phyloP scores from a whole-genome alignment of 1,140 invertebrate genomes.

The Lordiphosa mommai region DNA sequence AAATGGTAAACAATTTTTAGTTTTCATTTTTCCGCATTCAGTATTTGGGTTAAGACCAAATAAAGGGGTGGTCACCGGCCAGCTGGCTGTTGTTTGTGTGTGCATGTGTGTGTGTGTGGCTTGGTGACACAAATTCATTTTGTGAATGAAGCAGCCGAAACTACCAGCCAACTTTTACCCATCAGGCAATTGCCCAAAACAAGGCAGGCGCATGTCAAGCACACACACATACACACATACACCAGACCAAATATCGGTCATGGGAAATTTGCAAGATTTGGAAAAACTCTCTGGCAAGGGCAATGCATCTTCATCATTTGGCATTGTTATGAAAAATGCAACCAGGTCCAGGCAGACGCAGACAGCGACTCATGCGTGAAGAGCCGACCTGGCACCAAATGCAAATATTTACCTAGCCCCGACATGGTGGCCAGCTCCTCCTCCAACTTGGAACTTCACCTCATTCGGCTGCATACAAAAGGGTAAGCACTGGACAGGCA shows the following conservation, averaged over 20 bases:
- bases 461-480: slow-evolving; percentile 23
- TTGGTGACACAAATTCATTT: slow-evolving; percentile 65
- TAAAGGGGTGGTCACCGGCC: slow-evolving; percentile 65
- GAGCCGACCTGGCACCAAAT: slow-evolving; percentile 20
- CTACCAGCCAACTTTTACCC: slow-evolving; percentile 42
- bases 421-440: slow-evolving; percentile 11
- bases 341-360: slow-evolving; percentile 19
- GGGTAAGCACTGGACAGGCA: slow-evolving; percentile 55
- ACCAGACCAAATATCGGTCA: slow-evolving; percentile 52
- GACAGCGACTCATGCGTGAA: slow-evolving; percentile 41
- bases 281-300: slow-evolving; percentile 20
- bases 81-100: slow-evolving; percentile 16
- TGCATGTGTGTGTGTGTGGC: slow-evolving; percentile 2
- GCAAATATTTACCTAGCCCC: slow-evolving; percentile 44
- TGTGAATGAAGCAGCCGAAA: slow-evolving; percentile 72
- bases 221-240: slow-evolving; percentile 8
- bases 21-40: slow-evolving; percentile 41
- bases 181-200: slow-evolving; percentile 48
- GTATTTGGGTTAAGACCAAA: slow-evolving; percentile 78
- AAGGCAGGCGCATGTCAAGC: slow-evolving; percentile 9
- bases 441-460: neutral
- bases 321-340: slow-evolving; percentile 53
- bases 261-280: slow-evolving; percentile 64
- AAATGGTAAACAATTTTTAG: slow-evolving; percentile 71
- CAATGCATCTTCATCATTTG: slow-evolving; percentile 58